These are phyloP conservation scores for Melinaea marsaeus DNA, from an alignment of 2,888 invertebrate species.

Conservation along the genomic window DNA sequence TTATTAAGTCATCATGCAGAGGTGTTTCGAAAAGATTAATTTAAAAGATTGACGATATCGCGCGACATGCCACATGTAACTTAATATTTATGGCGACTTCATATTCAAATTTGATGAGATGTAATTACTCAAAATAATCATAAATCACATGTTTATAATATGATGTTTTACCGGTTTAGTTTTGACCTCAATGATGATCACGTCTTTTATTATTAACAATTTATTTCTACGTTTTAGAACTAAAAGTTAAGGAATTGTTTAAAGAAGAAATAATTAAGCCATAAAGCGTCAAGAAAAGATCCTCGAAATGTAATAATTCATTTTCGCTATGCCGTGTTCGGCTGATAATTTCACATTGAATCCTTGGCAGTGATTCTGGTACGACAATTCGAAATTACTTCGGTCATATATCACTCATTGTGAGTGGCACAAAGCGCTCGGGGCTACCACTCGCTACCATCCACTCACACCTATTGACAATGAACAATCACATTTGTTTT, in stretches of 20 bases:
- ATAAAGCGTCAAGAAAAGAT: conserved; percentile 39
- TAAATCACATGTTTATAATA: conserved; percentile 72
- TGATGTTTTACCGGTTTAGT: conserved; percentile 61
- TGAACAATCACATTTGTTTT: conserved; percentile 73
- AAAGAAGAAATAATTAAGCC: conserved; percentile 29
- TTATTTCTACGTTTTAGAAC: conserved; percentile 14
- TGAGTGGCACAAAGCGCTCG: conserved; percentile 67
- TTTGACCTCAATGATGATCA: conserved; percentile 51
- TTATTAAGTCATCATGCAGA: conserved; percentile 69
- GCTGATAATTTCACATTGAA: conserved; percentile 75
- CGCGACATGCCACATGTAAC: conserved; percentile 54
- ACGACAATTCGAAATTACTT: conserved; percentile 73
- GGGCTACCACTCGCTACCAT: conserved; percentile 67
- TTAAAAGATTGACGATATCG: conserved; percentile 67
- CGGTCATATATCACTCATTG: conserved; percentile 77
- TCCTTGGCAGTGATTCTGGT: conserved; percentile 51
- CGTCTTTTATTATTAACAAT: conserved; percentile 50
- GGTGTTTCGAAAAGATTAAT: conserved; percentile 68
- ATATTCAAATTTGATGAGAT: conserved; percentile 77
- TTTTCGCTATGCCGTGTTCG: conserved; percentile 75
- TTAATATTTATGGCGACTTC: conserved; percentile 66
- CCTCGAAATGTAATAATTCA: conserved; percentile 74
- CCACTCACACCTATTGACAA: conserved; percentile 61
- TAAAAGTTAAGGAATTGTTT: conserved; percentile 28
- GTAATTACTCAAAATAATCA: conserved; percentile 74